These are phyloP conservation scores for Slavum lentiscoides DNA, from an alignment of 2,888 invertebrate species.

Conservation along the genomic window DNA sequence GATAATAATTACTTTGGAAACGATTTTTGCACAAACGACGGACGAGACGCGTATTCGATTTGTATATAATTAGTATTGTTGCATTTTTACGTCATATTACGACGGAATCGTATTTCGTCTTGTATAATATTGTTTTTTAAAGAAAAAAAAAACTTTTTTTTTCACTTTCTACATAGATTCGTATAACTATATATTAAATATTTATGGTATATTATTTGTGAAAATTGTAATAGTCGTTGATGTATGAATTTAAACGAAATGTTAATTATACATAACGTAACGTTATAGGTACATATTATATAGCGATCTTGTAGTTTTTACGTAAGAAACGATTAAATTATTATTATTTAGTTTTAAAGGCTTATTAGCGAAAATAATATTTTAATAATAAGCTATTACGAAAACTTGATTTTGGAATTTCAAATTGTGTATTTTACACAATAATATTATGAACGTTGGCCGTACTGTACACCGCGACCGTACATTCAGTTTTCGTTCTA, in stretches of 20 bases:
- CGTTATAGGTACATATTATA: no score
- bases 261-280: not conserved
- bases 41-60: no score
- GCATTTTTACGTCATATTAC: not conserved
- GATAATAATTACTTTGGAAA: no score
- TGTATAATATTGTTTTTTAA: conserved; percentile 8
- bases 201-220: not conserved
- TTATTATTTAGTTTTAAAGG: conserved; percentile 21
- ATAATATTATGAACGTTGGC: no score
- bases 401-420: not conserved
- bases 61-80: not conserved
- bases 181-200: not conserved
- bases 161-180: conserved; percentile 6
- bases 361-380: not conserved
- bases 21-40: no score
- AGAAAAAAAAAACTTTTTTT: not conserved
- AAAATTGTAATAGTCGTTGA: conserved; percentile 26
- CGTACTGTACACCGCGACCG: not conserved
- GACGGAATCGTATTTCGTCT: not conserved
- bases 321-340: not conserved
- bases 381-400: no score
- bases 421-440: not conserved
- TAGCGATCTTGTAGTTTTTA: not conserved
- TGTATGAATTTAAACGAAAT: not conserved
- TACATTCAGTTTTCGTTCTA: no score